These are phyloP conservation scores for Notodonta ziczac DNA, from an alignment of 2,888 invertebrate species.

Conservation along the genomic window DNA sequence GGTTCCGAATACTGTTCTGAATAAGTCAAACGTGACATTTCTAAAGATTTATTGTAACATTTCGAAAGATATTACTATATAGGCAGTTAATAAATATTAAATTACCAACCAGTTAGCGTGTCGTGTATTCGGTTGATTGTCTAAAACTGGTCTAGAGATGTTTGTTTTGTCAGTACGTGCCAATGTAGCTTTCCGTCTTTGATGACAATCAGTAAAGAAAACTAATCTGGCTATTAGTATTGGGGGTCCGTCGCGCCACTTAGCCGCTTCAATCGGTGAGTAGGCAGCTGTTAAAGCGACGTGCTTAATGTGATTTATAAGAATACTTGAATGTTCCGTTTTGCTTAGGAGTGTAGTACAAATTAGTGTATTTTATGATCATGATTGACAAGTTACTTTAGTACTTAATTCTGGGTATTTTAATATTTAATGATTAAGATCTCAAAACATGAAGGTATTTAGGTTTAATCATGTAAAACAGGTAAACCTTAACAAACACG, in stretches of 20 bases:
- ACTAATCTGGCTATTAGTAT: slow-evolving; percentile 65
- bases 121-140: slow-evolving; percentile 6
- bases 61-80: slow-evolving; percentile 4
- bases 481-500: slow-evolving; percentile 21
- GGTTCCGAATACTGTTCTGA: neutral
- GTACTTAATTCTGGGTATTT: too few relatives aligned
- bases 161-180: slow-evolving; percentile 12
- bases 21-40: slow-evolving; percentile 3
- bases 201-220: slow-evolving; percentile 57
- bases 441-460: neutral
- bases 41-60: slow-evolving; percentile 5
- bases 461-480: slow-evolving; percentile 1
- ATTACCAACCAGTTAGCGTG: slow-evolving; percentile 6
- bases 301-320: slow-evolving; percentile 1
- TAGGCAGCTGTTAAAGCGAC: slow-evolving; percentile 32
- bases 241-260: slow-evolving; percentile 49
- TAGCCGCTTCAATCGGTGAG: slow-evolving; percentile 37
- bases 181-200: slow-evolving; percentile 29
- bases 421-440: neutral
- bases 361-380: neutral
- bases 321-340: neutral
- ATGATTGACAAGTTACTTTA: too few relatives aligned
- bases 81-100: slow-evolving; percentile 4
- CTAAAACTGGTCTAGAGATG: slow-evolving; percentile 7
- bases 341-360: neutral